These are phyloP conservation scores for Cercopithecus hamlyni DNA, from an alignment of 2,797 vertebrate genomes.

Conservation along the genomic window DNA sequence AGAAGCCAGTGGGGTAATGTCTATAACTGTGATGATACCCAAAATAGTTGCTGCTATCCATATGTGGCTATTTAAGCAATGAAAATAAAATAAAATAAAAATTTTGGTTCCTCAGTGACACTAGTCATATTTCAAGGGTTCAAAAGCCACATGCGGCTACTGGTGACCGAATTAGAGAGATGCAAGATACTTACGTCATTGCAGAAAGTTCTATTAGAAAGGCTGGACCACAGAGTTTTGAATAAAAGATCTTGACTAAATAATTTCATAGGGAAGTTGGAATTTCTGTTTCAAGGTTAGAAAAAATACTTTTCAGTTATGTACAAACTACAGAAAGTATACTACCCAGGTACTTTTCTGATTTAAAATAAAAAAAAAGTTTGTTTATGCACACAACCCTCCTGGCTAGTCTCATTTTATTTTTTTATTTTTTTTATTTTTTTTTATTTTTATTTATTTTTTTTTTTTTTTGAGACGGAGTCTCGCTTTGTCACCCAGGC, in stretches of 20 bases:
- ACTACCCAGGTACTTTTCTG: neutral
- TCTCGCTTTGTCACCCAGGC: too few relatives aligned
- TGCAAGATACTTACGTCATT: neutral
- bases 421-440: too few relatives aligned
- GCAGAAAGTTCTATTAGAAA: neutral
- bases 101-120: neutral
- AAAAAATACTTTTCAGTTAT: neutral
- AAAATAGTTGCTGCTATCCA: neutral
- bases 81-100: neutral
- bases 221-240: neutral
- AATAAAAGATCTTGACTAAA: neutral
- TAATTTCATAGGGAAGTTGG: neutral
- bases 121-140: neutral
- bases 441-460: too few relatives aligned
- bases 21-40: neutral
- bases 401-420: slow-evolving; percentile 35
- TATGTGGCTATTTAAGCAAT: neutral
- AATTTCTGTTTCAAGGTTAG: slow-evolving; percentile 7
- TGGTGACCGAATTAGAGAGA: neutral
- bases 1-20: neutral
- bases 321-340: slow-evolving; percentile 3
- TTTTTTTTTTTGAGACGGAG: too few relatives aligned
- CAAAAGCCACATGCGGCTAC: neutral
- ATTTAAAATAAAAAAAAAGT: neutral
- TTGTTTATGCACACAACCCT: neutral